Conservation (phyloP, 1,140 invertebrate genomes). For the Pemphigus obesinymphae region DNA sequence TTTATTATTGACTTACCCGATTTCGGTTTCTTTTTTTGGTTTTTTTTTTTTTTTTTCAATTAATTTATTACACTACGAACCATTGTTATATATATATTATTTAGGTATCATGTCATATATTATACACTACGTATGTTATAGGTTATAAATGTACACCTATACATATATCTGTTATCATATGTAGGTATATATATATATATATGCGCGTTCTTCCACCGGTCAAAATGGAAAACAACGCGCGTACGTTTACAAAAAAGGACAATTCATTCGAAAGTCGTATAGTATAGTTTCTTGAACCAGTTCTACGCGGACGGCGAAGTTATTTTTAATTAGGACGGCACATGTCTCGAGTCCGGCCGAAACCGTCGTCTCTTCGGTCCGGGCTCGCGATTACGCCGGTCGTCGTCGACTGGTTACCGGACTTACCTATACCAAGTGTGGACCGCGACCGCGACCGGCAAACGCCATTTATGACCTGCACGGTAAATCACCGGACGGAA, state of each 20-base stretch:
- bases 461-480: neutral
- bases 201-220: neutral
- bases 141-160: no score
- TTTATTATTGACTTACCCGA: no score
- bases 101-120: no score
- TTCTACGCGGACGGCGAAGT: neutral
- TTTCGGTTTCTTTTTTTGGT: no score
- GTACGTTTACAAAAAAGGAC: neutral
- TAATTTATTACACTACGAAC: no score
- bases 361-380: neutral
- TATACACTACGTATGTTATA: no score
- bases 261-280: slow-evolving; percentile 21
- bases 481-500: neutral
- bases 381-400: neutral
- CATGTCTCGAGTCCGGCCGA: neutral
- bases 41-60: no score
- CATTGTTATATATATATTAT: no score
- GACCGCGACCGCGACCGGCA: neutral
- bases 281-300: neutral
- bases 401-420: neutral
- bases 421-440: no score
- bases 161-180: no score
- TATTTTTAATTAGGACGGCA: neutral
- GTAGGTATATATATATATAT: no score
- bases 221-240: neutral